A percentile compares a stretch with the other conserved stretches of the same genome.
Conservation (phyloP, 2,113 vertebrate species). For the Oncorhynchus gorbuscha region DNA sequence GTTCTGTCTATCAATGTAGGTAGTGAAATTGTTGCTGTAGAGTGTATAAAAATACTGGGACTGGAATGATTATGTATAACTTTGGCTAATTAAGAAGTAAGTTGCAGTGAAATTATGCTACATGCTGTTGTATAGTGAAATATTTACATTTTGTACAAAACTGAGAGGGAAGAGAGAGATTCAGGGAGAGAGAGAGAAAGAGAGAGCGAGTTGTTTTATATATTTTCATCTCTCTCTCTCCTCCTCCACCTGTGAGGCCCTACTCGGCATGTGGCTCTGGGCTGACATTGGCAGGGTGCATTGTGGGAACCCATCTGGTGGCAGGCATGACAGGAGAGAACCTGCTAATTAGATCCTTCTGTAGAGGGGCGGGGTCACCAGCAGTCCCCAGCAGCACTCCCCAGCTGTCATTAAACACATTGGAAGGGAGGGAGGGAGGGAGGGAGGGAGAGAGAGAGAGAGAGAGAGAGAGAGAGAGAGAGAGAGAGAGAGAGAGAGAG, state of each 20-base stretch:
- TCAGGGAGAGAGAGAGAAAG: background rate
- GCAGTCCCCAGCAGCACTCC: slow-evolving; percentile 59
- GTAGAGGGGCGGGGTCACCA: slow-evolving; percentile 60
- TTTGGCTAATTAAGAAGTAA: no score
- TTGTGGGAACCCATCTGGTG: slow-evolving; percentile 61
- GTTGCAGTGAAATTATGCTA: no score
- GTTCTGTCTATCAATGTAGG: no score
- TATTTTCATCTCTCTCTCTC: slow-evolving; percentile 8
- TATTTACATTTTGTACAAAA: no score
- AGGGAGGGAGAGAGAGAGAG: background rate
- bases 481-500: accelerated
- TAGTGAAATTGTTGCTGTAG: no score
- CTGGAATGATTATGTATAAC: no score
- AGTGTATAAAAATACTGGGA: no score
- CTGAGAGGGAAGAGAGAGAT: background rate
- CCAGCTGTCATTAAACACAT: slow-evolving; percentile 69
- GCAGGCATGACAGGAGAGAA: slow-evolving; percentile 63
- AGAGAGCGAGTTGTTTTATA: background rate
- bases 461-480: no score
- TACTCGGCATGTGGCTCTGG: slow-evolving; percentile 7
- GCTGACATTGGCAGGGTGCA: slow-evolving; percentile 48
- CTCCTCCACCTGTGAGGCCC: slow-evolving; percentile 42
- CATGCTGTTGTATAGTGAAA: no score
- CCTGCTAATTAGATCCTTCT: slow-evolving; percentile 73
- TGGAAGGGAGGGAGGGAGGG: slow-evolving; percentile 32